Evolutionary conservation across 2,113 vertebrate species (phyloP).

Genomic region (Mystacornis crossleyi): DNA sequence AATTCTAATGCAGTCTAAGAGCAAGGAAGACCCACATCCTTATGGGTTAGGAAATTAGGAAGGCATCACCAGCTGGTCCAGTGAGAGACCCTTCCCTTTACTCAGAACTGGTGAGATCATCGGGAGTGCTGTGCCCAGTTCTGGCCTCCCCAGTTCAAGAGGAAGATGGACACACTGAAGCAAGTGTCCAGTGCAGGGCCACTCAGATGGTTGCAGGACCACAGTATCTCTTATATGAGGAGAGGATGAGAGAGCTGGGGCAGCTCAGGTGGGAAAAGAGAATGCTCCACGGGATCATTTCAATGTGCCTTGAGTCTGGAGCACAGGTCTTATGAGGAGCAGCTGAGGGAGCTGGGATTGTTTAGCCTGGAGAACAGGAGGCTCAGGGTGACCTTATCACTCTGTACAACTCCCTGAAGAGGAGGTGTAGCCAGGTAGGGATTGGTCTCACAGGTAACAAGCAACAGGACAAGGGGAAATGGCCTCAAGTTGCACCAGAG

Average conservation of each 20-base stretch:
- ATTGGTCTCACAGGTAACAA: neutral
- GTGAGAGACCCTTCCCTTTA: neutral
- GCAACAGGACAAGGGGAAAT: neutral
- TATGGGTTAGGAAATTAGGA: neutral
- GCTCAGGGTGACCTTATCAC: neutral
- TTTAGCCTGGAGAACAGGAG: neutral
- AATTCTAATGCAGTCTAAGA: neutral
- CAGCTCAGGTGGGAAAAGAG: neutral
- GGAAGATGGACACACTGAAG: neutral
- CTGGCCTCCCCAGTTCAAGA: neutral
- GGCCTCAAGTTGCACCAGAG: neutral
- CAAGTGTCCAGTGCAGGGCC: neutral
- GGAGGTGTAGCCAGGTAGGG: neutral
- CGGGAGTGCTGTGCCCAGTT: neutral
- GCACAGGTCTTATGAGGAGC: neutral
- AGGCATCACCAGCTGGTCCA: neutral
- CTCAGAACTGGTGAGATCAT: neutral
- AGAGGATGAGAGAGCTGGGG: neutral
- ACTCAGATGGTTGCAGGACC: neutral
- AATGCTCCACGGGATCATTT: neutral
- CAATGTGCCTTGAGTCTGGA: neutral
- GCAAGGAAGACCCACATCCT: neutral
- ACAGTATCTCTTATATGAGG: rapidly evolving
- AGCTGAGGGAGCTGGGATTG: neutral
- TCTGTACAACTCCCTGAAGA: neutral